These are phyloP conservation scores for Neoniphon sammara DNA, from an alignment of 2,797 vertebrate species.

Conservation along the genomic window DNA sequence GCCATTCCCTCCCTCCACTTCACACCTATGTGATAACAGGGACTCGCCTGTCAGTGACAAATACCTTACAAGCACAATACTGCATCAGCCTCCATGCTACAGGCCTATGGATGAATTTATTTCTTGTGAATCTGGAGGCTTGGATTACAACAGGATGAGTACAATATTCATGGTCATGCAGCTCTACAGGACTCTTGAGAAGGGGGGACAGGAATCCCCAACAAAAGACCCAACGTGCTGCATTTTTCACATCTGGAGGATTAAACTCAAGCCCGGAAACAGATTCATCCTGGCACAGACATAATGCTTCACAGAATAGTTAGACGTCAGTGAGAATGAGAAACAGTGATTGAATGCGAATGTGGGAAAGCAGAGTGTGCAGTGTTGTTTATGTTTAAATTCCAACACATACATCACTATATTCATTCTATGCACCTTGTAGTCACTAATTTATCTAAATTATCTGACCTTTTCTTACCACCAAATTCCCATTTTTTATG, in stretches of 20 bases:
- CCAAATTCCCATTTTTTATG: too few relatives aligned
- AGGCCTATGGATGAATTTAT: conserved; percentile 19
- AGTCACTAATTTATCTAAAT: background rate
- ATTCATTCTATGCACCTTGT: background rate
- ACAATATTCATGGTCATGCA: background rate
- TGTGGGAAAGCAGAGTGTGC: background rate
- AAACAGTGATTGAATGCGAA: background rate
- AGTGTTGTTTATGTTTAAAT: background rate
- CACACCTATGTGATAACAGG: conserved; percentile 29
- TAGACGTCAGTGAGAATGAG: conserved; percentile 54
- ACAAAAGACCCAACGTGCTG: conserved; percentile 31
- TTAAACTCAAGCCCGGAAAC: conserved; percentile 50
- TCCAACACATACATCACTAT: background rate
- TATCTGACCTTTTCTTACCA: background rate
- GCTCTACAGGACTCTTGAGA: conserved; percentile 7
- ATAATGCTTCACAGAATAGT: conserved; percentile 40
- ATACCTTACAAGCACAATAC: background rate
- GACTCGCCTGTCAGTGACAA: conserved; percentile 13
- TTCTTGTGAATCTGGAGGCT: conserved; percentile 20
- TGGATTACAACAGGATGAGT: conserved; percentile 13
- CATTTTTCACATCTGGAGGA: conserved; percentile 56
- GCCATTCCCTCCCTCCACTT: conserved; percentile 19
- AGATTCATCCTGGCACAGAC: conserved; percentile 36
- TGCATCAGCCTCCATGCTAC: conserved; percentile 19
- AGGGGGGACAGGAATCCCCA: conserved; percentile 22